Conservation (phyloP, 2,113 vertebrate genomes). For the Mormyrus iriodes region DNA sequence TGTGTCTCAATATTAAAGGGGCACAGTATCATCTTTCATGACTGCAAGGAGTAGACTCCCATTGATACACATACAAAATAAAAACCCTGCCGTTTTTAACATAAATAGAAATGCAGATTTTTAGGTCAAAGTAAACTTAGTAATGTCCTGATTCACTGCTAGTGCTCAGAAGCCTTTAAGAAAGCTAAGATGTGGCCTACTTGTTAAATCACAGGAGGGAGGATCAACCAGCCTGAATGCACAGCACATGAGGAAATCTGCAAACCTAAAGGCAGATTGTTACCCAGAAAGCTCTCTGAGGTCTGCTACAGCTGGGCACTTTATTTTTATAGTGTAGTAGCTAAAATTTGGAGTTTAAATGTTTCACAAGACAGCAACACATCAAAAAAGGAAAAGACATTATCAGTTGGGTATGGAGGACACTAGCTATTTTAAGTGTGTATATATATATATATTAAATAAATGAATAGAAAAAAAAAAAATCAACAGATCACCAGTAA, state of each 20-base stretch:
- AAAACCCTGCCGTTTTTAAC: slow-evolving; percentile 12
- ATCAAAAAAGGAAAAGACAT: neutral
- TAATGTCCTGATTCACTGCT: slow-evolving; percentile 7
- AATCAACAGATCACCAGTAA: neutral
- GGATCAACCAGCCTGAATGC: neutral
- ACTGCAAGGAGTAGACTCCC: neutral
- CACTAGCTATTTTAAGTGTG: neutral
- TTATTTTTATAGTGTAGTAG: neutral
- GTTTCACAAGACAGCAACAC: neutral
- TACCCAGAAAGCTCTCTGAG: neutral
- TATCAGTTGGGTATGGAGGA: neutral
- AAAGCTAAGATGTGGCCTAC: slow-evolving; percentile 38
- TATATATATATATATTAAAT: neutral
- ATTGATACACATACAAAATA: neutral
- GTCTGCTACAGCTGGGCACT: neutral
- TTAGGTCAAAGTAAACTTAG: slow-evolving; percentile 10
- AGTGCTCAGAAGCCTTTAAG: slow-evolving; percentile 28
- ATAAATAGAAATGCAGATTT: slow-evolving; percentile 6
- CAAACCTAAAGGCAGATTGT: neutral
- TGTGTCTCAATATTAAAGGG: neutral
- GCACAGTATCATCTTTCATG: neutral
- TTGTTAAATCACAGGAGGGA: slow-evolving; percentile 31
- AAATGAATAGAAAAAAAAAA: no score
- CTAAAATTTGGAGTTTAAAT: neutral
- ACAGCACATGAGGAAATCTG: neutral